Evolutionary conservation across 1,140 invertebrate species (phyloP).

Genomic region (Agrypnia vestita): DNA sequence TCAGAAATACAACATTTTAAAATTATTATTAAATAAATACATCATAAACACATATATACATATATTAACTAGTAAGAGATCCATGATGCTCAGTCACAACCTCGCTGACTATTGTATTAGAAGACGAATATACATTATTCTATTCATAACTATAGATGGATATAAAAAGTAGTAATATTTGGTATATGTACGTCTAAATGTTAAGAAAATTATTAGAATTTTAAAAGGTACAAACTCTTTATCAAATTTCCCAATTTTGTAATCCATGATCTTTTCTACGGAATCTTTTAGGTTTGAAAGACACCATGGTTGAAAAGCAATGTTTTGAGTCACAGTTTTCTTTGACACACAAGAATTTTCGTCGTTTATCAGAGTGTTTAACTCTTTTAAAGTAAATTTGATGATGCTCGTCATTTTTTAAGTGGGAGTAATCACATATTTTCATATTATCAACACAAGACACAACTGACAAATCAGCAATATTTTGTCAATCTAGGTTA

Average conservation of each 20-base stretch:
- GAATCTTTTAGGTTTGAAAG: conserved; percentile 73
- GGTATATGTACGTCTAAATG: too few species aligned
- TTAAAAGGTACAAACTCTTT: conserved; percentile 67
- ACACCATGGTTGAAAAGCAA: conserved; percentile 76
- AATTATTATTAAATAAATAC: too few species aligned
- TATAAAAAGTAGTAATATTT: too few species aligned
- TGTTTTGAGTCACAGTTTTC: conserved; percentile 72
- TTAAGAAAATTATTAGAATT: neutral
- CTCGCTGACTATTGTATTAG: too few species aligned
- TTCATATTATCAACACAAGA: neutral
- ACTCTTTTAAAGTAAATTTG: conserved; percentile 69
- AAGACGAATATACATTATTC: too few species aligned
- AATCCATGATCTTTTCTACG: conserved; percentile 72
- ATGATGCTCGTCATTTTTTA: conserved; percentile 69
- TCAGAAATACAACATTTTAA: too few species aligned
- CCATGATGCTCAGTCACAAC: too few species aligned
- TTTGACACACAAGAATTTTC: conserved; percentile 75
- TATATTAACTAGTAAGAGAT: too few species aligned
- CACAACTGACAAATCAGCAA: neutral
- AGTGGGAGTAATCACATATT: neutral
- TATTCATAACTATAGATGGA: too few species aligned
- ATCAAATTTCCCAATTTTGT: conserved; percentile 73
- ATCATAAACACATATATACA: too few species aligned
- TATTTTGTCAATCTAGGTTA: too few species aligned
- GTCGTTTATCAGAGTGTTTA: conserved; percentile 69